phyloP scores from a whole-genome alignment of 2,888 invertebrate genomes.

The Microctonus brassicae region DNA sequence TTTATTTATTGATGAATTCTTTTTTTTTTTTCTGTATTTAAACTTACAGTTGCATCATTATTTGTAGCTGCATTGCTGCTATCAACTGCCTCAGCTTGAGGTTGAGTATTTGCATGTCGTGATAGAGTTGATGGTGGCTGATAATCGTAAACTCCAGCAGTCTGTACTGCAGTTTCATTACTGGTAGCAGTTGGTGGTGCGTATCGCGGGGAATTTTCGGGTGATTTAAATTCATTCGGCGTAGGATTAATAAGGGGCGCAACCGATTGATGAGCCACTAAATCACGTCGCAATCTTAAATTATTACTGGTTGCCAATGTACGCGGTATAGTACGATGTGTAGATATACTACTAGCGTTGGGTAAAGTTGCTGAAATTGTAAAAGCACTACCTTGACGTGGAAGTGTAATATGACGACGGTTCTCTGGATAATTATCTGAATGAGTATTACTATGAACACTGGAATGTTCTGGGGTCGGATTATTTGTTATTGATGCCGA shows the following conservation, averaged over 20 bases:
- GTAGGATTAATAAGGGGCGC: constrained; percentile 58
- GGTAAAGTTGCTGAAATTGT: constrained; percentile 67
- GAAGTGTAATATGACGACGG: constrained; percentile 69
- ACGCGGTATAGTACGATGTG: constrained; percentile 74
- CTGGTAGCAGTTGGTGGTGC: constrained; percentile 50
- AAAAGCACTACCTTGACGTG: constrained; percentile 64
- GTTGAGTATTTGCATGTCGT: constrained; percentile 49
- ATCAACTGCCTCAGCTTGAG: constrained; percentile 45
- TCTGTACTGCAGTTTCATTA: constrained; percentile 50
- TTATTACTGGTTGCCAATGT: constrained; percentile 64
- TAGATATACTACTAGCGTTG: constrained; percentile 64
- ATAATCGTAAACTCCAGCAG: constrained; percentile 62
- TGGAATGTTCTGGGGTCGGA: constrained; percentile 67
- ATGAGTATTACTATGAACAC: constrained; percentile 52
- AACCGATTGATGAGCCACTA: constrained; percentile 57
- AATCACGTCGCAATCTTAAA: constrained; percentile 59
- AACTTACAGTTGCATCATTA: constrained; percentile 14
- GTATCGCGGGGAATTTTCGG: constrained; percentile 53
- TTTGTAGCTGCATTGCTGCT: not conserved
- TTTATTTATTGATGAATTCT: not conserved
- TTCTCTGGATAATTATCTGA: constrained; percentile 66
- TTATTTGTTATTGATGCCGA: constrained; percentile 43
- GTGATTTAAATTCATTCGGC: constrained; percentile 51
- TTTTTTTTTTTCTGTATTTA: constrained; percentile 3
- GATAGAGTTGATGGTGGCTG: constrained; percentile 49